Percentiles rank a stretch among this genome's conserved stretches.
Evolutionary conservation across 2,113 vertebrate species (phyloP).

Genomic region (Panthera uncia): DNA sequence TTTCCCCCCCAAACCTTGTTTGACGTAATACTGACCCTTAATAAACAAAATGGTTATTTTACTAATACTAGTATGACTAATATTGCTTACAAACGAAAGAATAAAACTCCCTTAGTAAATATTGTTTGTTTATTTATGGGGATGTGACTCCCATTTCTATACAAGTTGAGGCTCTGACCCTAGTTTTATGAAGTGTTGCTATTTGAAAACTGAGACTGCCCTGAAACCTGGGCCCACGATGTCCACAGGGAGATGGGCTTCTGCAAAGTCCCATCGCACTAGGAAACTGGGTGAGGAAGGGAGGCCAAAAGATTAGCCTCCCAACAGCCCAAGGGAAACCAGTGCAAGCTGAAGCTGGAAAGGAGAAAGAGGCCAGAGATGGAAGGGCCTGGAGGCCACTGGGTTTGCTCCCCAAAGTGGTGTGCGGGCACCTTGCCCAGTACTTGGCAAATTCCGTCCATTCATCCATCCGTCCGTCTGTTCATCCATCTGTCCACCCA

Average conservation of each 20-base stretch:
- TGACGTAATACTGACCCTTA: neutral
- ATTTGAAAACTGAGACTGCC: neutral
- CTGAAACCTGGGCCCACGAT: neutral
- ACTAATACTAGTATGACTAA: neutral
- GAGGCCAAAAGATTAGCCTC: neutral
- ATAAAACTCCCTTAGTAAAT: neutral
- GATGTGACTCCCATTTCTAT: neutral
- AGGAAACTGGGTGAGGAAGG: neutral
- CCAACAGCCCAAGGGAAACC: neutral
- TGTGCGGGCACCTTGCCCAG: neutral
- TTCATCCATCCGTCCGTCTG: neutral
- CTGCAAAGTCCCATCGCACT: neutral
- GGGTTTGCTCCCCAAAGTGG: neutral
- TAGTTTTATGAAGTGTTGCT: neutral
- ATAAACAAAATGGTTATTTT: slow-evolving; percentile 5
- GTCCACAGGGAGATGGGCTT: neutral
- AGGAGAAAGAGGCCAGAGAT: neutral
- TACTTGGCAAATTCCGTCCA: neutral
- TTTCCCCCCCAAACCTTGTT: neutral
- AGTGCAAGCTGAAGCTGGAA: neutral
- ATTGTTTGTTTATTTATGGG: neutral
- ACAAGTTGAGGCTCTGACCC: neutral
- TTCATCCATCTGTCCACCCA: neutral
- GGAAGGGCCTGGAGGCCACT: neutral
- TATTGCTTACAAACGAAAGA: neutral